Base-by-base conservation (phyloP, 37 sponge, comb jelly and placozoan species). In the Petrosia ficiformis region DNA sequence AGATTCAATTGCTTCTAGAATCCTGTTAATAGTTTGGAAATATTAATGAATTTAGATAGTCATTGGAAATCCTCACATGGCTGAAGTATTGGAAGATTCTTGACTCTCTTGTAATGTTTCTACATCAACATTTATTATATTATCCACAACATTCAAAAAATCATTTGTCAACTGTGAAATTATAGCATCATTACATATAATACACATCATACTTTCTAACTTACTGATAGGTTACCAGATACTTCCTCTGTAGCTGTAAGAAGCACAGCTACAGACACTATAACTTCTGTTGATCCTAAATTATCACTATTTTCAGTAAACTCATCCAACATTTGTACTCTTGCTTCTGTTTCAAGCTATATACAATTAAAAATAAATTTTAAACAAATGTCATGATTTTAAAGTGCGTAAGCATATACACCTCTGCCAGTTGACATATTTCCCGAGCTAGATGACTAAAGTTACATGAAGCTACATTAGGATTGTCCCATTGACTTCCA, bases 401-500 rank as follows among this genome's bases (percentile, higher is more conserved):
- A n/a, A n/a, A n/a, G n/a, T n/a, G n/a, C n/a, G n/a, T n/a, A n/a
- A n/a, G n/a, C n/a, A 48, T n/a, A n/a, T n/a, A n/a, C n/a, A 85
- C 86, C 29, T 63, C 44, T 36, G 74, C 29, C 26, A 85, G 42
- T 2, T 57, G 67, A 42, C 86, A 85, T 5, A 85, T 57, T 1
- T 30, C 21, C 38, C 73, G 35, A 1, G 68, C 67, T 1, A 33
- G 33, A 44, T 25, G 40, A 48, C 64, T 44, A 39, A 87, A 81
- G 35, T 87, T 32, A 40, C 88, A 87, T 1, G 42, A 25, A 26
- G 43, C 22, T 2, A 39, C 37, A 31, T 66, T 29, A 35, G 82
- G 71, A 2, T 52, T 31, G 26, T 43, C 37, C 88, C 88, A 87
- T 48, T 31, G 21, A 54, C 67, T 78, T 67, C 82, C 78, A 77